phyloP scores from a whole-genome alignment of 2,113 vertebrate genomes.

The Xerus inauris region DNA sequence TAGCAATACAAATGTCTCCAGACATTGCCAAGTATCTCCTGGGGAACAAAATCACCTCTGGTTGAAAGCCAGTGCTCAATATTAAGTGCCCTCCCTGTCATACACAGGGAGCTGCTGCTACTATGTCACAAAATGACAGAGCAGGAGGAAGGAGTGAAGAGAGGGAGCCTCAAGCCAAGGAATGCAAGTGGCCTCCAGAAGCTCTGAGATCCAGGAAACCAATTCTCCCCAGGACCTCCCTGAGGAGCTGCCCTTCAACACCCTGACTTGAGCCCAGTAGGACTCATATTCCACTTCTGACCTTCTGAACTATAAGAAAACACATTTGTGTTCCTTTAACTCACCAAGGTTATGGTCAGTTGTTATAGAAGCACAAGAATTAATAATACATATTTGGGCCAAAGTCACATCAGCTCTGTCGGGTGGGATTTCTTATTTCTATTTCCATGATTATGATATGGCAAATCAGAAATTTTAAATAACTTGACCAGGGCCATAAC shows the following conservation, averaged over 20 bases:
- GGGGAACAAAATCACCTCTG: not conserved
- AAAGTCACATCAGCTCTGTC: not conserved
- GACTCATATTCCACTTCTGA: not conserved
- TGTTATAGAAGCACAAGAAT: not conserved
- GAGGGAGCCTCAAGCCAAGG: not conserved
- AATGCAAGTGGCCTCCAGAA: not conserved
- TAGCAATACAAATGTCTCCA: not conserved
- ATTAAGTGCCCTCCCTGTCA: not conserved
- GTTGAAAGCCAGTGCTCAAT: not conserved
- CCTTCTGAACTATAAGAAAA: not conserved
- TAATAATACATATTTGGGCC: not conserved
- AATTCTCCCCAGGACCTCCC: not conserved
- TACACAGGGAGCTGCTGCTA: rapidly evolving
- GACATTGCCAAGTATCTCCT: not conserved
- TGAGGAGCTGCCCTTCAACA: not conserved
- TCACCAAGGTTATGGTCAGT: not conserved
- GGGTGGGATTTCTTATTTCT: not conserved
- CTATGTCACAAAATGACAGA: not conserved
- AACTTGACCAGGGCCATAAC: not conserved
- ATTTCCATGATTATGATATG: not conserved
- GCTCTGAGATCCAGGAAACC: not conserved
- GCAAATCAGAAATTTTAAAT: not conserved
- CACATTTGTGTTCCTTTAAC: not conserved
- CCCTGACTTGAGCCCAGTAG: not conserved
- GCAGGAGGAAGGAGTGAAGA: not conserved